These are phyloP conservation scores for Paracentrotus lividus DNA, from an alignment of 53 echinoderm and acorn worm species.

Conservation along the genomic window DNA sequence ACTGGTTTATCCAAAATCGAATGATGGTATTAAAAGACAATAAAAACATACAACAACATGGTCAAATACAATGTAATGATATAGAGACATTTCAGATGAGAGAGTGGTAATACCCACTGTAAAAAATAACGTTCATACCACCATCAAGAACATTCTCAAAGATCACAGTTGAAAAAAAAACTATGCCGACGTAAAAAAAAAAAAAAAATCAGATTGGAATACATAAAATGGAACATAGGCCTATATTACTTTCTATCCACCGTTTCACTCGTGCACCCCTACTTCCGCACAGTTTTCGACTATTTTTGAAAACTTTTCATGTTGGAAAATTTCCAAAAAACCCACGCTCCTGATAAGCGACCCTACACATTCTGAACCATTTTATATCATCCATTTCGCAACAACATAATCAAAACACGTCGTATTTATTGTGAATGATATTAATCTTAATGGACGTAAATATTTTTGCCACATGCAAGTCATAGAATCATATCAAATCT, in stretches of 20 bases:
- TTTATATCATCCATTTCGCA: not conserved
- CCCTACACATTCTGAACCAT: not conserved
- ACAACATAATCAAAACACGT: not conserved
- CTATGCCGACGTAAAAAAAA: too few species aligned
- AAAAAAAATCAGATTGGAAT: too few species aligned
- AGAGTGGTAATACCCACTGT: not conserved
- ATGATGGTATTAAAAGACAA: constrained; percentile 35
- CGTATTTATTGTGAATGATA: not conserved
- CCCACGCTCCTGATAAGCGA: not conserved
- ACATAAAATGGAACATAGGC: too few species aligned
- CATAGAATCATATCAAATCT: not conserved
- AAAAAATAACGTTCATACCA: not conserved
- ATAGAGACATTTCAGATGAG: not conserved
- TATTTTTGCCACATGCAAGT: not conserved
- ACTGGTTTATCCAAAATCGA: constrained; percentile 54
- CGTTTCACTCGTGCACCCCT: not conserved
- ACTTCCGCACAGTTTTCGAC: not conserved
- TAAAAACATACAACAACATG: not conserved
- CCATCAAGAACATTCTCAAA: too few species aligned
- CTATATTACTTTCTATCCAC: not conserved
- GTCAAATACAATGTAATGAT: not conserved
- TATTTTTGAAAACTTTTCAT: not conserved
- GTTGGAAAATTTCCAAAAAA: not conserved
- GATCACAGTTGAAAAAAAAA: too few species aligned
- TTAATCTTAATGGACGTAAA: not conserved